Evolutionary conservation across 2,113 vertebrate genomes (phyloP), one percentile per base, ranked within the genome.

Genomic region (Cyprinodon tularosa): DNA sequence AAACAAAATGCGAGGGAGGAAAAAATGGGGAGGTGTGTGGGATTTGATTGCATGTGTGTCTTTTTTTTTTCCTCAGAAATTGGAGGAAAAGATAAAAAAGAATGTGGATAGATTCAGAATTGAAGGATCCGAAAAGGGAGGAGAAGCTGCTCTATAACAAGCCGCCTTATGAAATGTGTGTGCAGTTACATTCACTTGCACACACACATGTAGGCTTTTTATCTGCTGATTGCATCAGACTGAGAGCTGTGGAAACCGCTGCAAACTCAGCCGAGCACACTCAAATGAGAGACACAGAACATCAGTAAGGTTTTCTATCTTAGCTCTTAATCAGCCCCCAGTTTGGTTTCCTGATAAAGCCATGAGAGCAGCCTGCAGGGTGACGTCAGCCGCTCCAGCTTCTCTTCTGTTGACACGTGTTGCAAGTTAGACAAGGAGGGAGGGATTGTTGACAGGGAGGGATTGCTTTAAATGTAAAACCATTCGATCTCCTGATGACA

Each of bases 191-290:
- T 37, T 63, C 66, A 63, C 71, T 61, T 66, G 72, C 60, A 68
- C 44, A 62, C 72, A 64, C 76, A 60, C 53, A 4, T 44, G 47
- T 62, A 62, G 11, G 73, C 67, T 87, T 72, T 86, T 69, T 84
- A 88, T 83, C 82, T 78, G 78, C 82, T 86, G 87, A 90, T 88
- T 90, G 80, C 87, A 90, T 90, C 87, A 84, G 83, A 70, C 62
- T 80, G 72, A 72, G 77, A 76, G 79, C 80, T 83, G 72, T 65
- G 68, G 75, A 82, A 87, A 86, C 80, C 8, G 65, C 76, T 84
- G 76, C 76, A 87, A 12, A 40, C 45, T 29, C 64, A 62, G 63
- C 62, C 66, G 62, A 69, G 47, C 47, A 60, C 63, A n/a, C 59
- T 57, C 62, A 62, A 47, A 82, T 50, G 53, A 76, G 42, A 62